Evolutionary conservation across 1,140 invertebrate species (phyloP).

Genomic region (Dendrolimus punctatus): DNA sequence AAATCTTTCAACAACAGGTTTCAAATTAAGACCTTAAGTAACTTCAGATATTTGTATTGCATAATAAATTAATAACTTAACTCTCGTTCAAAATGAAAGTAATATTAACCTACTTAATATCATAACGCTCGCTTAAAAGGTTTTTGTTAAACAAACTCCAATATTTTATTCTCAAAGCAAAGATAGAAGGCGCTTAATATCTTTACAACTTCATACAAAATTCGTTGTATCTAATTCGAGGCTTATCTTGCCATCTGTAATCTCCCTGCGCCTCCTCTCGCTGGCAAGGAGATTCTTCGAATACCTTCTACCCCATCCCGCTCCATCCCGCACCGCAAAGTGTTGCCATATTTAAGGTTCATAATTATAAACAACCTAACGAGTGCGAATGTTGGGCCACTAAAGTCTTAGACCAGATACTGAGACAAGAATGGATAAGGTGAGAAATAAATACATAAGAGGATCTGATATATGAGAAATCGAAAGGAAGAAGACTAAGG

Average conservation of each 20-base stretch:
- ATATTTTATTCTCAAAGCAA: slow-evolving; percentile 64
- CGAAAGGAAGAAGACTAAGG: too few relatives aligned
- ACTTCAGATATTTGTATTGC: neutral
- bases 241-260: slow-evolving; percentile 69
- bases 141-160: slow-evolving; percentile 50
- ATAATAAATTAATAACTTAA: slow-evolving; percentile 7
- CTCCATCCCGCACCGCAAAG: slow-evolving; percentile 11
- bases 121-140: slow-evolving; percentile 32
- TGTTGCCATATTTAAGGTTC: too few relatives aligned
- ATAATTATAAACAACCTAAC: too few relatives aligned
- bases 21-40: too few relatives aligned
- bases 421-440: too few relatives aligned
- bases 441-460: too few relatives aligned
- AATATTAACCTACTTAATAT: slow-evolving; percentile 7
- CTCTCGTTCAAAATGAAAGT: neutral
- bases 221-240: slow-evolving; percentile 65
- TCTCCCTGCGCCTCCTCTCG: slow-evolving; percentile 38
- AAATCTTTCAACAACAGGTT: too few relatives aligned
- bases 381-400: too few relatives aligned
- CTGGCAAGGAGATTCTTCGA: slow-evolving; percentile 41
- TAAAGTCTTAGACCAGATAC: too few relatives aligned
- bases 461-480: too few relatives aligned
- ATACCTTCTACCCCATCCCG: slow-evolving; percentile 28
- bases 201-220: slow-evolving; percentile 65
- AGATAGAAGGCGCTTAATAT: slow-evolving; percentile 44